These are phyloP conservation scores for Archocentrus centrarchus DNA, from an alignment of 2,113 vertebrate genomes.

Conservation along the genomic window DNA sequence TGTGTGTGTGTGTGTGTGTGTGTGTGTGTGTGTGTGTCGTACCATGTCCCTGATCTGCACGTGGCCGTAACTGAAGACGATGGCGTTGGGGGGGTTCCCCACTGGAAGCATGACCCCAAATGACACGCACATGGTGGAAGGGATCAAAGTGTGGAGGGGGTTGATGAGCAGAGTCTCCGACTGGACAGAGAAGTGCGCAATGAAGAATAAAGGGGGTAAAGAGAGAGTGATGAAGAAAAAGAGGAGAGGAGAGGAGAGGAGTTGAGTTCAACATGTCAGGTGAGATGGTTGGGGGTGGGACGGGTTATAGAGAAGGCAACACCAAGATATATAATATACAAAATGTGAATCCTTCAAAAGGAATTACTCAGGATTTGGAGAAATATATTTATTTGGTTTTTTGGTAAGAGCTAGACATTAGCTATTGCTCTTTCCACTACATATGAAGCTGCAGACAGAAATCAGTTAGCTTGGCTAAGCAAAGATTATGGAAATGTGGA, in stretches of 20 bases:
- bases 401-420: too few relatives aligned
- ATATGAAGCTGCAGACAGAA: too few relatives aligned
- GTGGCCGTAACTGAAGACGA: slow-evolving; percentile 98
- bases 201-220: background rate
- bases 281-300: background rate
- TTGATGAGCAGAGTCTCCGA: slow-evolving; percentile 95
- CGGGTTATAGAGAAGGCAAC: background rate
- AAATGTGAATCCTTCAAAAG: too few relatives aligned
- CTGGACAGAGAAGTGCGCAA: slow-evolving; percentile 70
- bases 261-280: background rate
- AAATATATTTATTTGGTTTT: too few relatives aligned
- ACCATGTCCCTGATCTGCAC: slow-evolving; percentile 98
- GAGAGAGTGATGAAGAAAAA: background rate
- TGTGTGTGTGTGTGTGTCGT: slow-evolving; percentile 36
- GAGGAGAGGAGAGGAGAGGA: background rate
- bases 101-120: slow-evolving; percentile 99
- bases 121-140: slow-evolving; percentile 97
- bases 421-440: too few relatives aligned
- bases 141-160: slow-evolving; percentile 95
- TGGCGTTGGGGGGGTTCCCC: slow-evolving; percentile 98
- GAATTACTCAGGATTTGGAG: too few relatives aligned
- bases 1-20: background rate
- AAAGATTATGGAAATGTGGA: too few relatives aligned
- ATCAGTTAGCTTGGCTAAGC: too few relatives aligned
- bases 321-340: too few relatives aligned